Evolutionary conservation across 2,888 invertebrate species (phyloP).

Genomic region (Phania funesta): DNA sequence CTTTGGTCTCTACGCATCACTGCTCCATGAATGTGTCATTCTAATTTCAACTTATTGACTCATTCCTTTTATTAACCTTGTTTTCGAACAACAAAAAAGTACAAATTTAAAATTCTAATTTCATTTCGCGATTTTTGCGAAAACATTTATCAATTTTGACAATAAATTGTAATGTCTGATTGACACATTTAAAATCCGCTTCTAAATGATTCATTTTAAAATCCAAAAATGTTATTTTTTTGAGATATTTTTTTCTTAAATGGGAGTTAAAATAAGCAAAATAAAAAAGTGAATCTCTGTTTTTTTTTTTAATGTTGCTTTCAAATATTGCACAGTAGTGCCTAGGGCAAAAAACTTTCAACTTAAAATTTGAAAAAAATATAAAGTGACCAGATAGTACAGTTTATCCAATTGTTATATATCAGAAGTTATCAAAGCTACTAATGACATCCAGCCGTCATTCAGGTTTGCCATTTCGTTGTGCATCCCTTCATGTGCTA

Average conservation of each 20-base stretch:
- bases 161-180: slow-evolving; percentile 49
- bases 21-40: not conserved
- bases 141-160: slow-evolving; percentile 46
- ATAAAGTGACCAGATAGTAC: too few relatives aligned
- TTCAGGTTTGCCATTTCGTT: too few relatives aligned
- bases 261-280: too few relatives aligned
- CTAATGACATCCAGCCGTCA: too few relatives aligned
- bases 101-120: slow-evolving; percentile 33
- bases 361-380: too few relatives aligned
- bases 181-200: slow-evolving; percentile 56
- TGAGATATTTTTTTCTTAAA: not conserved
- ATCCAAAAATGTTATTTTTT: not conserved
- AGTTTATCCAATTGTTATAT: too few relatives aligned
- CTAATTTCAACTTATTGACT: not conserved
- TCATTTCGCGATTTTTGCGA: slow-evolving; percentile 11
- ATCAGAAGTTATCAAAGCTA: too few relatives aligned
- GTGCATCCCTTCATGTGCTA: too few relatives aligned
- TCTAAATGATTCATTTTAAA: slow-evolving; percentile 45
- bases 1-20: too few relatives aligned
- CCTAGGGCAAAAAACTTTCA: too few relatives aligned
- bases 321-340: too few relatives aligned
- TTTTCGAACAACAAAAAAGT: not conserved
- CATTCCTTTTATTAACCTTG: not conserved
- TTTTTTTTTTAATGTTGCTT: too few relatives aligned
- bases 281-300: not conserved